Evolutionary conservation across 2,888 invertebrate species (phyloP).

Genomic region (Dastarcus helophoroides): DNA sequence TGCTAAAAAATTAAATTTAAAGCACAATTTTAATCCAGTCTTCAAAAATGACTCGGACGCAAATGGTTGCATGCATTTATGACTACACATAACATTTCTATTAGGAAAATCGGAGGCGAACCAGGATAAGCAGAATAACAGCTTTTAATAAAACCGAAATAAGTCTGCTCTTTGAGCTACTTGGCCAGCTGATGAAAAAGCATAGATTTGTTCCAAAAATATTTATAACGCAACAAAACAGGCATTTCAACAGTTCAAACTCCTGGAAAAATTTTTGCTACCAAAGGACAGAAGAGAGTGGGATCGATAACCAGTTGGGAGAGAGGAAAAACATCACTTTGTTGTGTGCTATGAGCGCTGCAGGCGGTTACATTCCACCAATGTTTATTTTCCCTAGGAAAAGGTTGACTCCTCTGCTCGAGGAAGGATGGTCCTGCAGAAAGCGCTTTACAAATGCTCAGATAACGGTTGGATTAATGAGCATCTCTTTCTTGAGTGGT

Average conservation of each 20-base stretch:
- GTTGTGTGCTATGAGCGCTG: too few relatives aligned
- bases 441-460: slow-evolving; percentile 22
- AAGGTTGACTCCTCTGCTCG: slow-evolving; percentile 29
- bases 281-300: too few relatives aligned
- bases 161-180: too few relatives aligned
- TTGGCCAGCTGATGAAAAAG: slow-evolving; percentile 9
- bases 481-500: slow-evolving; percentile 19
- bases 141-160: too few relatives aligned
- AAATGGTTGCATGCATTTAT: background rate
- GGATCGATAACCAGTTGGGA: too few relatives aligned
- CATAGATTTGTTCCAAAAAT: slow-evolving; percentile 9
- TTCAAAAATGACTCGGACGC: too few relatives aligned
- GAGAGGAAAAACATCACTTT: too few relatives aligned
- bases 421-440: slow-evolving; percentile 32
- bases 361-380: slow-evolving; percentile 33
- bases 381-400: slow-evolving; percentile 38
- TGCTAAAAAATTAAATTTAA: too few relatives aligned
- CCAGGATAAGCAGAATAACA: too few relatives aligned
- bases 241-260: slow-evolving; percentile 34
- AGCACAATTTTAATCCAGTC: too few relatives aligned
- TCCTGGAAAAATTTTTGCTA: too few relatives aligned
- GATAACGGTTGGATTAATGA: slow-evolving; percentile 21
- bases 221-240: slow-evolving; percentile 33
- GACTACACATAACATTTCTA: slow-evolving; percentile 3
- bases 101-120: too few relatives aligned